phyloP scores from a whole-genome alignment of 2,888 invertebrate genomes.

The Rhagophthalmus giganteus region DNA sequence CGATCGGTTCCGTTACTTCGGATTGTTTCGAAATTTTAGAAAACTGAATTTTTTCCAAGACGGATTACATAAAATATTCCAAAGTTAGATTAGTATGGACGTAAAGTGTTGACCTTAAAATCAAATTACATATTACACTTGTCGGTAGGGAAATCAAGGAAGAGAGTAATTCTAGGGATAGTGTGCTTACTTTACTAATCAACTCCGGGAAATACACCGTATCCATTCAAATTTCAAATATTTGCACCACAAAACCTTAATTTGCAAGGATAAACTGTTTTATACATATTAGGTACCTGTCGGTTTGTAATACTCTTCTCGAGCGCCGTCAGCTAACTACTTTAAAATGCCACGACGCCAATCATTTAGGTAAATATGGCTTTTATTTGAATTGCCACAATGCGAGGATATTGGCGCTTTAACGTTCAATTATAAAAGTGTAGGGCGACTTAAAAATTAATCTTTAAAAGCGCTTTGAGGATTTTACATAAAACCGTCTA shows the following conservation, averaged over 20 bases:
- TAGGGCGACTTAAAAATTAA: too few species aligned
- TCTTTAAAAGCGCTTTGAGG: background rate
- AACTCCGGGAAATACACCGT: constrained; percentile 15
- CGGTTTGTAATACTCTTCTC: constrained; percentile 5
- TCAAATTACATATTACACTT: constrained; percentile 19
- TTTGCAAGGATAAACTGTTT: constrained; percentile 6
- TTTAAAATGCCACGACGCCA: constrained; percentile 1
- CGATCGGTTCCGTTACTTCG: too few species aligned
- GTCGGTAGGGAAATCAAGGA: constrained; percentile 26
- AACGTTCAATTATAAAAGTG: too few species aligned
- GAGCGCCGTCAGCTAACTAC: background rate
- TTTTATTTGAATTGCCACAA: too few species aligned
- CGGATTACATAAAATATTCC: constrained; percentile 13
- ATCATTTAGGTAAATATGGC: constrained; percentile 2
- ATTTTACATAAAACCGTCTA: too few species aligned
- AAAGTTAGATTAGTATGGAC: too few species aligned
- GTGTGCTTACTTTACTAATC: constrained; percentile 27
- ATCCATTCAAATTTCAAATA: constrained; percentile 20
- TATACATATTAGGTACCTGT: background rate
- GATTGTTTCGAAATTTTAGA: too few species aligned
- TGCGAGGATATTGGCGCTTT: too few species aligned
- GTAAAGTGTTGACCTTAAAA: constrained; percentile 12
- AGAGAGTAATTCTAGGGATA: constrained; percentile 13
- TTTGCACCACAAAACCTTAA: constrained; percentile 15
- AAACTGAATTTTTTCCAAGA: too few species aligned